Base-by-base conservation (phyloP, 2,113 vertebrate species). In the Sisor rabdophorus region DNA sequence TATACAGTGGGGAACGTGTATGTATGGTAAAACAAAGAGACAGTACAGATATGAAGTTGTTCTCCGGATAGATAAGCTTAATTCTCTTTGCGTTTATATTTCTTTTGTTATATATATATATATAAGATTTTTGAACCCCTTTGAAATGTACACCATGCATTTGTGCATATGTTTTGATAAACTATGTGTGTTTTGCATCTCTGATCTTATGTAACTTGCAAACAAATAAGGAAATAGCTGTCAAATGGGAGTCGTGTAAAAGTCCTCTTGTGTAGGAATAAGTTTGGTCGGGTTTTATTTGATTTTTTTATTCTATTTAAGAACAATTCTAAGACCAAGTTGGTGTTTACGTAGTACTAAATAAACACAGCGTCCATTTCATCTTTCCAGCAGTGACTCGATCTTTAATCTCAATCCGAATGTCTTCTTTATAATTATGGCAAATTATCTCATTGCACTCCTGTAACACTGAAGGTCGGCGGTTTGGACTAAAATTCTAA, bases 341-440 rank as follows among this genome's bases (percentile, higher is more conserved):
- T 40, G n/a, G 58, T 61, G 70, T 72, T 72, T 61, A 61, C 12
- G 10, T 30, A 50, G 48, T 24, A 7, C 65, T n/a, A 30, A 15
- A 26, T 47, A 63, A 36, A 50, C 28, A 47, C 58, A 36, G n/a
- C 26, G 19, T 71, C 47, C 44, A 72, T 72, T 78, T 52, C 19
- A 65, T 55, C 64, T 64, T 28, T 72, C 30, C 17, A 26, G 30
- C 28, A 40, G 17, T 28, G 53, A 40, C 54, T 26, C 22, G 22
- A 22, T 69, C 63, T 68, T 69, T 77, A 48, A 77, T 77, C 24
- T 15, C 50, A 74, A 26, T 67, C 11, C 20, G n/a, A 56, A 44
- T 28, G 0, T n/a, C 30, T 65, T 55, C 50, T 67, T 52, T 64
- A 30, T 65, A 65, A 65, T 65, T 75, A 44, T 40, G 17, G 50